Percentiles rank a stretch among this genome's conserved stretches.
Conservation (phyloP, 1,140 invertebrate species). For the Hyles vespertilio region DNA sequence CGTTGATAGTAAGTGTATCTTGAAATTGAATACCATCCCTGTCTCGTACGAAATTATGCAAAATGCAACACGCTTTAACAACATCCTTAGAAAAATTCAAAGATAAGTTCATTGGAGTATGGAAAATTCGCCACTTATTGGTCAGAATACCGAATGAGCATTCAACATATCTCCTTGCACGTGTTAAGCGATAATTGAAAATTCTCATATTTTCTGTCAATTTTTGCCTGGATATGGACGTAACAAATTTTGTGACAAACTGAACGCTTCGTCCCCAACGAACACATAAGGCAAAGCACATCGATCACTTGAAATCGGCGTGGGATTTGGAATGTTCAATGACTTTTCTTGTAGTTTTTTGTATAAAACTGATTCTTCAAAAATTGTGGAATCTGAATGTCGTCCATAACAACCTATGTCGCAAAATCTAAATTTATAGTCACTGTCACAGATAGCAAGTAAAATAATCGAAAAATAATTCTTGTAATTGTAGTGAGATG, state of each 20-base stretch:
- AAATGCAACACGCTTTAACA: slow-evolving; percentile 44
- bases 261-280: no score
- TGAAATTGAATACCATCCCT: slow-evolving; percentile 41
- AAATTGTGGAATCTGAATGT: no score
- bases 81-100: slow-evolving; percentile 41
- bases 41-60: slow-evolving; percentile 55
- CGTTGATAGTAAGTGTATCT: slow-evolving; percentile 30
- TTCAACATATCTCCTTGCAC: slow-evolving; percentile 22
- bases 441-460: not conserved
- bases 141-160: slow-evolving; percentile 41
- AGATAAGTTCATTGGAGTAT: slow-evolving; percentile 43
- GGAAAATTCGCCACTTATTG: slow-evolving; percentile 59
- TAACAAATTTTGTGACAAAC: slow-evolving; percentile 23
- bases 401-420: not conserved
- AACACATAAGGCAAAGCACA: no score
- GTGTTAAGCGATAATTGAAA: slow-evolving; percentile 32
- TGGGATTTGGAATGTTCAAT: no score
- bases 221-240: slow-evolving; percentile 36
- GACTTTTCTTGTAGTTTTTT: no score
- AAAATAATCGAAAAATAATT: slow-evolving; percentile 2
- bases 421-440: not conserved
- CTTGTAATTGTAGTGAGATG: not conserved
- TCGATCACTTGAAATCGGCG: no score
- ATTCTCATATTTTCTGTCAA: slow-evolving; percentile 41
- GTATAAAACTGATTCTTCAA: no score